Percentiles rank a stretch among this genome's conserved stretches.
Evolutionary conservation across 2,113 vertebrate species (phyloP).

Genomic region (Odocoileus hemionus): DNA sequence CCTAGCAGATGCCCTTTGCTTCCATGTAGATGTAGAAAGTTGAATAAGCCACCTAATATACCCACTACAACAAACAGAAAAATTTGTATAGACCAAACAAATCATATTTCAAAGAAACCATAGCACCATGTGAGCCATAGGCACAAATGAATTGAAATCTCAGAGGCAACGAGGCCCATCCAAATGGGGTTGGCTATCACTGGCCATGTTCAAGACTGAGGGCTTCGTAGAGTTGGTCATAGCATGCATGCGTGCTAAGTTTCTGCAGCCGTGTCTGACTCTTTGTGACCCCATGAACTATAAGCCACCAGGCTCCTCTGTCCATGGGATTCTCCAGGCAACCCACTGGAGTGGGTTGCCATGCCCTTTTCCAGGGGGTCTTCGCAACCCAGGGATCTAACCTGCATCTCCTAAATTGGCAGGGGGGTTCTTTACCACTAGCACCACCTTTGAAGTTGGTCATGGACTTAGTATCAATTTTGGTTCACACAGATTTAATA

Average conservation of each 20-base stretch:
- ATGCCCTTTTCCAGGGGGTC: background rate
- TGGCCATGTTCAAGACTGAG: background rate
- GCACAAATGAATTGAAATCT: background rate
- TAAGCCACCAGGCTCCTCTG: background rate
- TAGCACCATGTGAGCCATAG: background rate
- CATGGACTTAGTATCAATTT: background rate
- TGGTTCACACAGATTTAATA: background rate
- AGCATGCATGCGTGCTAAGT: background rate
- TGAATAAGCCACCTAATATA: background rate
- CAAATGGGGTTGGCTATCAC: background rate
- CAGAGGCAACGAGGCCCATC: background rate
- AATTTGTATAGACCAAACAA: background rate
- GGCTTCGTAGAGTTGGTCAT: background rate
- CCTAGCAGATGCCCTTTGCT: background rate
- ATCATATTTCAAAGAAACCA: background rate
- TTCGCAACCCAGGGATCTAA: background rate
- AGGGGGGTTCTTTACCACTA: background rate
- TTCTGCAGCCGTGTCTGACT: fast-evolving
- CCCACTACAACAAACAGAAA: background rate
- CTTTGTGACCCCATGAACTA: background rate
- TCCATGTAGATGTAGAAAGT: background rate
- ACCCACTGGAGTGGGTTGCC: background rate
- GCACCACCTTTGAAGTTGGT: background rate
- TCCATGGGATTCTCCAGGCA: background rate
- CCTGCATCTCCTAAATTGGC: background rate